Evolutionary conservation across 2,113 vertebrate species (phyloP).

Genomic region (Stictonetta naevosa): DNA sequence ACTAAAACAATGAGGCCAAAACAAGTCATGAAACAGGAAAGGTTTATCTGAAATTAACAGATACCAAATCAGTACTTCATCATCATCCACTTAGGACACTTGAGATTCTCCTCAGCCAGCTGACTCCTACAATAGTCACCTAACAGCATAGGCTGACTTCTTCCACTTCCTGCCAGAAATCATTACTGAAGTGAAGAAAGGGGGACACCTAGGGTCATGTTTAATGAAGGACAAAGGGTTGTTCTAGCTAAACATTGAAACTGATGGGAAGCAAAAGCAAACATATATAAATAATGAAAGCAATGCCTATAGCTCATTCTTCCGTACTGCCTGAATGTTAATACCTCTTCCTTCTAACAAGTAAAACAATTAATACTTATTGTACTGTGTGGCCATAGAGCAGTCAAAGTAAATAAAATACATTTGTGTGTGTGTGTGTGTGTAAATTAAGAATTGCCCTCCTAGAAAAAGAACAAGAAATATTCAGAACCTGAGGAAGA

Average conservation of each 20-base stretch:
- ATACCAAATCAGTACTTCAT: not conserved
- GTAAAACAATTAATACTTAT: not conserved
- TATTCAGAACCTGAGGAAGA: not conserved
- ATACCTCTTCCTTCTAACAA: not conserved
- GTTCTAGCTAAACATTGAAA: not conserved
- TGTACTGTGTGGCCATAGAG: not conserved
- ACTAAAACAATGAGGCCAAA: not conserved
- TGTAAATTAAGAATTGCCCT: not conserved
- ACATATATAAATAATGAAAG: not conserved
- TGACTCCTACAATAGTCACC: not conserved
- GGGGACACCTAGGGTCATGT: constrained; percentile 50
- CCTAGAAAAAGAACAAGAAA: not conserved
- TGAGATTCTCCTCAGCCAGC: not conserved
- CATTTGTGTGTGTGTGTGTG: not conserved
- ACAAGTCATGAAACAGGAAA: not conserved
- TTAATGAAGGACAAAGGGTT: constrained; percentile 25
- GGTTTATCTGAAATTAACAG: not conserved
- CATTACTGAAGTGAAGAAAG: constrained; percentile 33
- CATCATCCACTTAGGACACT: not conserved
- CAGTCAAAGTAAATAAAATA: not conserved
- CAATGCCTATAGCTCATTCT: fast-evolving
- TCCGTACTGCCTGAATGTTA: not conserved
- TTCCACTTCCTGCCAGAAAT: constrained; percentile 12
- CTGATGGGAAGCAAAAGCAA: not conserved
- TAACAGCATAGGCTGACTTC: not conserved